A percentile compares a stretch with the other conserved stretches of the same genome.
phyloP scores from a whole-genome alignment of 2,888 invertebrate genomes.

The Sarcophaga subvicina region DNA sequence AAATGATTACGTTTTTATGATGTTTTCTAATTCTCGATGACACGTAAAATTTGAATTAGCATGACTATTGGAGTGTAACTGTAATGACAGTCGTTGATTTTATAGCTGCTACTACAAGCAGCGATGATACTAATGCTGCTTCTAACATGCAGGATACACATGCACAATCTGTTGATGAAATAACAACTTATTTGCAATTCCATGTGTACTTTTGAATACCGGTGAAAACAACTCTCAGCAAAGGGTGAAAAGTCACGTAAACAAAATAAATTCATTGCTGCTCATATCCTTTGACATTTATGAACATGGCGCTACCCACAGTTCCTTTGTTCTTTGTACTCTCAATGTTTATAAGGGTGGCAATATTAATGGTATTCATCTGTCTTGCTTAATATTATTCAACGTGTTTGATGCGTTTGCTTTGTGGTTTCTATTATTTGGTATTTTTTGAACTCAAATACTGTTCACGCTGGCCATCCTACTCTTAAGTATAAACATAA shows the following conservation, averaged over 20 bases:
- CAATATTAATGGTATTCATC: no score
- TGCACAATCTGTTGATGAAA: no score
- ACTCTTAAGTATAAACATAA: no score
- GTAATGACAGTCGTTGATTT: not conserved
- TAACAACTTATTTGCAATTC: no score
- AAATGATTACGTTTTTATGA: constrained; percentile 48
- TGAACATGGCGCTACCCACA: not conserved
- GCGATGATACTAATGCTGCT: not conserved
- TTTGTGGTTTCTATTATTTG: no score
- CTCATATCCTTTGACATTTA: constrained; percentile 21
- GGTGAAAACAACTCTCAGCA: constrained; percentile 19
- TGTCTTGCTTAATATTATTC: no score
- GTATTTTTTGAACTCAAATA: no score
- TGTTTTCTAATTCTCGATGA: constrained; percentile 47
- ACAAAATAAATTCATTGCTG: constrained; percentile 62
- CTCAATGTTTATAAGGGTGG: no score
- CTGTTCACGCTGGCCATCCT: no score
- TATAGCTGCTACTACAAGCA: not conserved
- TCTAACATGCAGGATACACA: no score
- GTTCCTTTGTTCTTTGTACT: not conserved
- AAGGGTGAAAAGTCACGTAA: constrained; percentile 63
- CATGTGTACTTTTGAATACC: no score
- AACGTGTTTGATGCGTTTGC: no score
- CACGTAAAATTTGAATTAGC: constrained; percentile 51
- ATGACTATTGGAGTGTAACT: constrained; percentile 25